Evolutionary conservation across 2,888 invertebrate genomes (phyloP).

Genomic region (Sarcophaga carnaria): DNA sequence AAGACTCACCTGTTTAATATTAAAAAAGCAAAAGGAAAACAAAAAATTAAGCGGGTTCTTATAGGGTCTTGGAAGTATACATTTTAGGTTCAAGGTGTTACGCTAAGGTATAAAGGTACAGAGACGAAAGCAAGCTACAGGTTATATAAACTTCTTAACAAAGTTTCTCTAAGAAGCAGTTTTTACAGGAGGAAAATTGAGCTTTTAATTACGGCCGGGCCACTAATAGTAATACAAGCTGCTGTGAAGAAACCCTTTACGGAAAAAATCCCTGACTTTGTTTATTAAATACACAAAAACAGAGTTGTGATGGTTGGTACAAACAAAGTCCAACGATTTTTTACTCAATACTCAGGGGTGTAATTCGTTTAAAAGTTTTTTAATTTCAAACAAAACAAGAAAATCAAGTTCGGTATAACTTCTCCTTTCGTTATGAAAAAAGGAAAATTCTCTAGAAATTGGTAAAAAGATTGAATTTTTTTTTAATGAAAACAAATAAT

Average conservation of each 20-base stretch:
- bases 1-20: constrained; percentile 23
- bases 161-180: constrained; percentile 21
- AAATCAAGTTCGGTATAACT: constrained; percentile 63
- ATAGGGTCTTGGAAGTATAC: too few relatives aligned
- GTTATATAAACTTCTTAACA: neutral
- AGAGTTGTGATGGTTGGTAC: neutral
- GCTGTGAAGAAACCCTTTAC: neutral
- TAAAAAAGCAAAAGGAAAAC: neutral
- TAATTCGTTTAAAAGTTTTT: neutral
- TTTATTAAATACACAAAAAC: too few relatives aligned
- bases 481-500: neutral
- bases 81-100: too few relatives aligned
- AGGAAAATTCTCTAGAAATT: too few relatives aligned
- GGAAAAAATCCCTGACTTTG: constrained; percentile 40
- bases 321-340: constrained; percentile 49
- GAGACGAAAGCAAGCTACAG: neutral
- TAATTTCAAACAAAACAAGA: constrained; percentile 54
- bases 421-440: neutral
- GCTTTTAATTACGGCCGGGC: neutral
- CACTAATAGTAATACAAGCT: neutral
- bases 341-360: neutral
- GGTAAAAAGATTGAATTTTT: neutral
- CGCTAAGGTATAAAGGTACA: neutral
- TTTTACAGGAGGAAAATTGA: neutral
- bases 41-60: too few relatives aligned